phyloP scores from a whole-genome alignment of 2,113 vertebrate species.

The Anoplopoma fimbria region DNA sequence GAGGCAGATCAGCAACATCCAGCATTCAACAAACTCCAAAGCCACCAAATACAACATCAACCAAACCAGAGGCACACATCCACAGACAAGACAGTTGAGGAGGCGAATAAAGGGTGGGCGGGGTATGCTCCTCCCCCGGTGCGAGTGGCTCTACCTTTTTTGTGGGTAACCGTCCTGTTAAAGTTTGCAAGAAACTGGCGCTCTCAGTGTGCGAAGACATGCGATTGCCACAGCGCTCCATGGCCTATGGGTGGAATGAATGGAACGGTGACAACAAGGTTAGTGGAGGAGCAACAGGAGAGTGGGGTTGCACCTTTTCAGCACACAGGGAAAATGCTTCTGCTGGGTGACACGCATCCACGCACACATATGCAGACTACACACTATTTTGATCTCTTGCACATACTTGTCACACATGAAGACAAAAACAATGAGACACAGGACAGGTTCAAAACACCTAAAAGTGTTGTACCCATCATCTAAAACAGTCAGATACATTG shows the following conservation, averaged over 20 bases:
- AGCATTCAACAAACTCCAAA: constrained; percentile 80
- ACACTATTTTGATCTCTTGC: constrained; percentile 49
- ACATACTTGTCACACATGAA: constrained; percentile 55
- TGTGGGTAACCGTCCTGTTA: constrained; percentile 99
- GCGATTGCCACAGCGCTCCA: constrained; percentile 99
- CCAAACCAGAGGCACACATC: constrained; percentile 73
- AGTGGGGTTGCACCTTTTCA: constrained; percentile 69
- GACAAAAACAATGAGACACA: constrained; percentile 60
- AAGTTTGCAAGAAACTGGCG: constrained; percentile 99
- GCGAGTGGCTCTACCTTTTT: constrained; percentile 97
- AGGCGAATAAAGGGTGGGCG: constrained; percentile 60
- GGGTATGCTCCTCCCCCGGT: constrained; percentile 77
- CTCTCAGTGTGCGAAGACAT: constrained; percentile 99
- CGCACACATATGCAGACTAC: constrained; percentile 22
- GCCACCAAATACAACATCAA: constrained; percentile 77
- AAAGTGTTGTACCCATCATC: constrained; percentile 29
- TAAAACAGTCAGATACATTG: constrained; percentile 35
- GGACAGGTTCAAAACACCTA: constrained; percentile 42
- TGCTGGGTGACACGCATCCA: constrained; percentile 48
- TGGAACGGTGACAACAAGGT: constrained; percentile 95
- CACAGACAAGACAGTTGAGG: constrained; percentile 79
- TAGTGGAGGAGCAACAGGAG: constrained; percentile 87
- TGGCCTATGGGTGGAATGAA: constrained; percentile 98
- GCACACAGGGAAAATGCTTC: constrained; percentile 61
- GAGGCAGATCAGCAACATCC: constrained; percentile 66